Evolutionary conservation across 2,113 vertebrate genomes (phyloP).

Genomic region (Chaetorhynchus papuensis): DNA sequence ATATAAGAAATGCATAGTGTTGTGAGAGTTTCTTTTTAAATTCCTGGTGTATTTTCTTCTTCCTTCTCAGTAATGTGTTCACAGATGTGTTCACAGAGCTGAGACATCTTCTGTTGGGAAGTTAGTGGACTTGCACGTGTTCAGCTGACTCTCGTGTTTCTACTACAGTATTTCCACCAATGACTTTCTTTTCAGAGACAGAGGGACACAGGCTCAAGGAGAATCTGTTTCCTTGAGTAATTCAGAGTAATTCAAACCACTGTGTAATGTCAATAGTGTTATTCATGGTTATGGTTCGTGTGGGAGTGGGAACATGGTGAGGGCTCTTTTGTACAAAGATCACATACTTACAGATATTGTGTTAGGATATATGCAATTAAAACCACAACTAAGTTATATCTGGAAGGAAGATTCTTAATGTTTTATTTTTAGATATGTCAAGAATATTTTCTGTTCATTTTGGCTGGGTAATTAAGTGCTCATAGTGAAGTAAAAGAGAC

Average conservation of each 20-base stretch:
- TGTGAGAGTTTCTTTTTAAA: neutral
- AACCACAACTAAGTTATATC: slow-evolving; percentile 29
- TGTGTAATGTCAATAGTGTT: neutral
- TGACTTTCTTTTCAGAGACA: neutral
- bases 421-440: slow-evolving; percentile 18
- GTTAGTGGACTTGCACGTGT: neutral
- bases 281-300: neutral
- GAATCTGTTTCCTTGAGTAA: neutral
- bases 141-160: neutral
- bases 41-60: neutral
- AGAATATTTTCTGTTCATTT: slow-evolving; percentile 27
- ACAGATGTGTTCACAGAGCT: neutral
- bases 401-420: slow-evolving; percentile 38
- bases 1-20: neutral
- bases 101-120: neutral
- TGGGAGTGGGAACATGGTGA: neutral
- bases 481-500: neutral
- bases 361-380: neutral
- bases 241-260: neutral
- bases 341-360: neutral
- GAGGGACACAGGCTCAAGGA: neutral
- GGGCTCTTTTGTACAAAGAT: neutral
- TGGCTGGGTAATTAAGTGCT: neutral
- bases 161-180: neutral
- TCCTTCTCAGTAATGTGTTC: neutral